Evolutionary conservation across 1,140 invertebrate species (phyloP).

Genomic region (Rhysida immarginata): DNA sequence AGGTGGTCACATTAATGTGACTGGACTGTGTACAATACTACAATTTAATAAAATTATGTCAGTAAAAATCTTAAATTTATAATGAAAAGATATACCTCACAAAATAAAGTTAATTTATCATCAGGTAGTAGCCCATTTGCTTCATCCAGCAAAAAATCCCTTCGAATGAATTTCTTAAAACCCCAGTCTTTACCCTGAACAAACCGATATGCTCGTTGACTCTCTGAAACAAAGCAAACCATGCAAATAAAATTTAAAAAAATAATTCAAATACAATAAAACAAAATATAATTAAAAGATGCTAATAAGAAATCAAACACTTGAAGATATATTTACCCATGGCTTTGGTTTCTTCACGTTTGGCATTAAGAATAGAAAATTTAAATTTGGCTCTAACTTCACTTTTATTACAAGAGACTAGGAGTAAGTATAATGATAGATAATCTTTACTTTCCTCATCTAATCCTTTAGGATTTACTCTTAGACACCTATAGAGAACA

Average conservation of each 20-base stretch:
- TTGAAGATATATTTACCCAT: constrained; percentile 53
- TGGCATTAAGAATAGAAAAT: constrained; percentile 99
- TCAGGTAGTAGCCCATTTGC: constrained; percentile 93
- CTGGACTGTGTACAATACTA: no score
- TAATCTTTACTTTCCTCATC: constrained; percentile 99
- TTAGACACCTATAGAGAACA: constrained; percentile 62
- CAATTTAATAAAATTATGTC: no score
- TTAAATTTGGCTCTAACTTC: constrained; percentile 99
- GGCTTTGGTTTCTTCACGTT: constrained; percentile 98
- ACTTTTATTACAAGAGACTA: constrained; percentile 98
- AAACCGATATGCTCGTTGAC: constrained; percentile 88
- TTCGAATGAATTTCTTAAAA: constrained; percentile 97
- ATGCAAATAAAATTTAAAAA: neutral
- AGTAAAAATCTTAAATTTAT: constrained; percentile 10
- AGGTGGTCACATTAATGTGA: no score
- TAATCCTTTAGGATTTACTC: constrained; percentile 97
- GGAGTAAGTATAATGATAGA: constrained; percentile 90
- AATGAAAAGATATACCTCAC: constrained; percentile 71
- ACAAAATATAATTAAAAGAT: no score
- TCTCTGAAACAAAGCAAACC: constrained; percentile 39
- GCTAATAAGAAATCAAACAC: no score
- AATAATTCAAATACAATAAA: no score
- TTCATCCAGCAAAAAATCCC: constrained; percentile 96
- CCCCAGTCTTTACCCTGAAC: constrained; percentile 99
- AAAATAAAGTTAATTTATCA: constrained; percentile 98